Base-by-base conservation (phyloP, 2,888 invertebrate genomes). In the Philereme transversata region DNA sequence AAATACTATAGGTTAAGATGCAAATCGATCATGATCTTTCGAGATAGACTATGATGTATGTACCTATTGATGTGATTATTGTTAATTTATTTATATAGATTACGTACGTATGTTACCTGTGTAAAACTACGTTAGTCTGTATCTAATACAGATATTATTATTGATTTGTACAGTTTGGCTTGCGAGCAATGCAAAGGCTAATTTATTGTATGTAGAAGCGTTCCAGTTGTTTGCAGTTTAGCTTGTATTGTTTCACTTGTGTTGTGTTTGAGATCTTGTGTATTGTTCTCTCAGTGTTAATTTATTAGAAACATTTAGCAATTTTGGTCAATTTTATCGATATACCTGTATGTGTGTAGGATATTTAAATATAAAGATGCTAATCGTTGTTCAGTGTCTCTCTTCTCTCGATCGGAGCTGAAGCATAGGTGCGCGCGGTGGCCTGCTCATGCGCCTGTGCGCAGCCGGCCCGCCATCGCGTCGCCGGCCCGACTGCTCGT, bases 1-100 rank as follows among this genome's bases (percentile, higher is more conserved):
- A 87, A 90, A 90, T 87, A 90, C 83, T 86, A 81, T 90, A 91
- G 90, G 80, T 78, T 91, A 92, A 90, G 90, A 80, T 78, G 84
- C 88, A 86, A 87, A 85, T 83, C 22, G 22, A 22, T 22, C 82
- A 87, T 82, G 56, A 63, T 59, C 59, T 89, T 85, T 90, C 83
- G 80, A 79, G 79, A 84, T 88, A 88, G 83, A 86, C 83, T 89
- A 84, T 59, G 52, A 52, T 56, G 59, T 63, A 63, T 84, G 81
- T 88, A 89, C 84, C 86, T 87, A 84, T 88, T 80, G 79, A 85
- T 86, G 84, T 88, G 84, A 87, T 86, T 86, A 83, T 82, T 82
- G 79, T 81, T 84, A 76, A 81, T 87, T 86, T 86, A 81, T 77
- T 76, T 72, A 77, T 77, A 75, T 73, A 72, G 73, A 58, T 70